These are phyloP conservation scores for Spisula subtruncata DNA, from an alignment of 2,888 invertebrate species.

Conservation along the genomic window DNA sequence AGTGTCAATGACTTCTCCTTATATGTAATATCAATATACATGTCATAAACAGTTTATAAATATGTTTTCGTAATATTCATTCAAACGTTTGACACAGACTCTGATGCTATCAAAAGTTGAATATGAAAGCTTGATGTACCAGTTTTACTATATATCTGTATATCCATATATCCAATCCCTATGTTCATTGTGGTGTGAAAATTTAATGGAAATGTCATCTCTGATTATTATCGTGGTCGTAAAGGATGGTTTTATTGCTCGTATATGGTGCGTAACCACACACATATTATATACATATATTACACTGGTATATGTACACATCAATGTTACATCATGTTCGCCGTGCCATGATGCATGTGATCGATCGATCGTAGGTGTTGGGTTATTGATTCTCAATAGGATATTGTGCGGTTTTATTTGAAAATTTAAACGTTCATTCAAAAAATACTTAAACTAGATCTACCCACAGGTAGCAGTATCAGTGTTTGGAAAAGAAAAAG, in stretches of 20 bases:
- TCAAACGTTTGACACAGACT: not conserved
- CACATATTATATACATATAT: not conserved
- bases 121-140: not conserved
- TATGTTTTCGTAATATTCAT: not conserved
- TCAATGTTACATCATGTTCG: not conserved
- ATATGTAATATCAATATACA: too few species aligned
- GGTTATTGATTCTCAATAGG: slow-evolving; percentile 2
- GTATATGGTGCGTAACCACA: not conserved
- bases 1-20: too few species aligned
- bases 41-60: not conserved
- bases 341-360: not conserved
- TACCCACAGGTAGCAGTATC: too few species aligned
- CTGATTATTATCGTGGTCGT: not conserved
- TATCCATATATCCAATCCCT: not conserved
- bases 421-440: too few species aligned
- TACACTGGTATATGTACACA: not conserved
- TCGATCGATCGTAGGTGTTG: not conserved
- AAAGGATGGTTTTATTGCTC: not conserved
- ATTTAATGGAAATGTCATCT: slow-evolving; percentile 11
- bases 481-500: too few species aligned
- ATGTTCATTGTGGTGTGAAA: slow-evolving; percentile 8
- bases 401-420: too few species aligned
- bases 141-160: not conserved
- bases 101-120: not conserved
- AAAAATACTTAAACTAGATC: too few species aligned